Evolutionary conservation across 2,113 vertebrate genomes (phyloP), one percentile per base, ranked within the genome.

Genomic region (Pygoscelis adeliae): DNA sequence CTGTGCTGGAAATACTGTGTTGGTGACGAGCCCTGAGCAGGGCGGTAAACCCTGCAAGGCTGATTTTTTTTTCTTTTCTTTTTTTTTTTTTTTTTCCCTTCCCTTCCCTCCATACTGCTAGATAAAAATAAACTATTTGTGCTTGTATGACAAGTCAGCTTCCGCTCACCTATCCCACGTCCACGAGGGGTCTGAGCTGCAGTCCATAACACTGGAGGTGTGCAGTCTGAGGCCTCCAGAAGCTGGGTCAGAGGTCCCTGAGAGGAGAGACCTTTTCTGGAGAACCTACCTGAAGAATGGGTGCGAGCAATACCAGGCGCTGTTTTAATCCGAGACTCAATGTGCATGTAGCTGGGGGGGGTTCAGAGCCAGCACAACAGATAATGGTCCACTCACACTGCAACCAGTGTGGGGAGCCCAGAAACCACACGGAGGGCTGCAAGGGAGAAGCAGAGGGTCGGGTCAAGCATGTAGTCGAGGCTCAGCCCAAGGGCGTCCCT

Each of bases 401-500:
- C 47, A n/a, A 16, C 30, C 49, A 38, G n/a, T 19, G 42, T 22
- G 26, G 36, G 56, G 50, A 50, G 50, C 27, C n/a, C 65, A 20
- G 42, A 47, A 46, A 29, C 22, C 38, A 13, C 22, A 4, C 0
- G 1, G 34, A 40, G 53, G 25, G 20, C 32, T 71, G 46, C 42
- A 26, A 70, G 50, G 44, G 44, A 69, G 44, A 17, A 73, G 44
- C 38, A 40, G 65, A 53, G 14, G 0, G 0, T 11, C 0, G 0
- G 42, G 8, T 77, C 42, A 25, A 44, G 30, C 7, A 2, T 30
- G 16, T n/a, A 27, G 22, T 18, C 3, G 40, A 34, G 36, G 25
- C 46, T 34, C 25, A 55, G 40, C 14, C 29, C 34, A 16, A n/a
- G 25, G 22, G 18, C 4, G 7, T 15, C 21, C 25, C 6, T 61